Base-by-base conservation (phyloP, 2,888 invertebrate genomes). In the Megaustenia siamemsis region DNA sequence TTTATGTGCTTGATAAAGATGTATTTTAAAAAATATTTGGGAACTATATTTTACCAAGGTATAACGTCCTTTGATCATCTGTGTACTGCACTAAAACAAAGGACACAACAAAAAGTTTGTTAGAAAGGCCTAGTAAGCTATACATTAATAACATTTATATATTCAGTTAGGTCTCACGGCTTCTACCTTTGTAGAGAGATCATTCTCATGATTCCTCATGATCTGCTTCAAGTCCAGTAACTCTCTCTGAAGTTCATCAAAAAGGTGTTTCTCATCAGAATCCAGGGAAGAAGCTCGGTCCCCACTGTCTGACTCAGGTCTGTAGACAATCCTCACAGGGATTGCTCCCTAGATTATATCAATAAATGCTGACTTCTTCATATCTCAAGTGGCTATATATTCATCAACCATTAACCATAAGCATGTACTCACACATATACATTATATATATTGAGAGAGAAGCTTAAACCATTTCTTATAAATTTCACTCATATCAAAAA, bases 241-340 rank as follows among this genome's bases (percentile, higher is more conserved):
- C 86, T 93, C 93, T 79, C 88, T 85, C 87, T 93, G 93, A n/a
- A 93, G 89, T 81, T 93, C 93, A 83, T 93, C 93, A 89, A 92
- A 93, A 84, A 93, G 86, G 60, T 87, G 90, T 79, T 92, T 92
- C 86, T 93, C 93, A 45, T 93, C 93, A 0, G 90, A 90, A 82
- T 92, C 92, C 82, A 93, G 89, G 0, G 92, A 91, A 8, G 92
- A 91, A 4, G 86, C 86, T 24, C 90, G 85, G 38, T 90, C 91
- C 1, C 88, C 90, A 28, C 88, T 89, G 28, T 91, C 91, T 12
- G 87, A 86, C 38, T 85, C 83, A 3, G 90, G 89, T 15, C 88
- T 88, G 78, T 91, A 90, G 10, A 92, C 90, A 40, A 92, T 90
- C 86, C 90, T 88, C 45, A 90, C 89, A 53, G 88, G 87, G 18